Conservation (phyloP, 2,797 vertebrate genomes). For the Myotis planiceps region DNA sequence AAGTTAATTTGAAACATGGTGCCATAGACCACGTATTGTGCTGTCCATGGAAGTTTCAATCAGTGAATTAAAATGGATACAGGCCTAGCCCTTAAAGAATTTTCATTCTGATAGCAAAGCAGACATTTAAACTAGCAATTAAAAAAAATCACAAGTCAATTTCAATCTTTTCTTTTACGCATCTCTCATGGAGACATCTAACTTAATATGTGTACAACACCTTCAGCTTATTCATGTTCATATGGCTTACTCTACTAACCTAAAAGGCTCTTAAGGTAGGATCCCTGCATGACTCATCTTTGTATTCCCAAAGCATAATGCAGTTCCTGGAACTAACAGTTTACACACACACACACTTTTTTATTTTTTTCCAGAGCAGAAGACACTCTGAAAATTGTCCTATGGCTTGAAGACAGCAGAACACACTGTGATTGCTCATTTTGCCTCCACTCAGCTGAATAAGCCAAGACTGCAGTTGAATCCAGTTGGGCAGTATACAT, state of each 20-base stretch:
- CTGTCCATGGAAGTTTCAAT: not conserved
- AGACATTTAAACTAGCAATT: conserved; percentile 11
- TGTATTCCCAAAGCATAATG: not conserved
- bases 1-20: conserved; percentile 1
- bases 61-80: not conserved
- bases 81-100: not conserved
- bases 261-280: not conserved
- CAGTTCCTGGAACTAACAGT: not conserved
- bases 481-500: not conserved
- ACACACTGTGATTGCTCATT: not conserved
- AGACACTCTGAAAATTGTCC: not conserved
- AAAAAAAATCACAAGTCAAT: not conserved
- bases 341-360: not conserved
- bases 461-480: not conserved
- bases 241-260: not conserved
- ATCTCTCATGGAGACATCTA: not conserved
- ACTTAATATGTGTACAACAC: not conserved
- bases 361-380: not conserved
- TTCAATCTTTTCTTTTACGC: not conserved
- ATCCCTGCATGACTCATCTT: not conserved
- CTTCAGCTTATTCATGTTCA: not conserved
- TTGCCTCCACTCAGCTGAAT: not conserved
- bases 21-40: not conserved
- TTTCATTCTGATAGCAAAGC: conserved; percentile 1
- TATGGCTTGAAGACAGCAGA: not conserved